Evolutionary conservation across 2,888 invertebrate genomes (phyloP).

Genomic region (Agrochola lota): DNA sequence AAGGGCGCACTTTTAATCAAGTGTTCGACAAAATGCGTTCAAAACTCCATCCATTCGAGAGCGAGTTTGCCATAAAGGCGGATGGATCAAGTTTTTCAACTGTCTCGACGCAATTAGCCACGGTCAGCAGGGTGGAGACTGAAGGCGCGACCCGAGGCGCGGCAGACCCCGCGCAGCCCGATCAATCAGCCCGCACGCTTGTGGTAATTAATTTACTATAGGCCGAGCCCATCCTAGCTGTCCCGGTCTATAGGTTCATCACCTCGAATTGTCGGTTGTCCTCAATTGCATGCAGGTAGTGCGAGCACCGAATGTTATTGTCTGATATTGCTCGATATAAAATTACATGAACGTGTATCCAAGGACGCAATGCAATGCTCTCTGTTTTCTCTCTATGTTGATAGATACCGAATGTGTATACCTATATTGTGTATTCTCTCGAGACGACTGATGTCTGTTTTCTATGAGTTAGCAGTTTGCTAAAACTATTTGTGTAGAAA

Average conservation of each 20-base stretch:
- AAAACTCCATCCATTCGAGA: slow-evolving; percentile 66
- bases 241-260: slow-evolving; percentile 43
- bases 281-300: slow-evolving; percentile 64
- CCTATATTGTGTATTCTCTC: slow-evolving; percentile 11
- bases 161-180: slow-evolving; percentile 67
- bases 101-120: slow-evolving; percentile 78
- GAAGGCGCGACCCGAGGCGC: slow-evolving; percentile 75
- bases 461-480: slow-evolving; percentile 31
- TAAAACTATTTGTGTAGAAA: slow-evolving; percentile 23
- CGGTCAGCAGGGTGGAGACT: slow-evolving; percentile 74
- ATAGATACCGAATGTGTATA: slow-evolving; percentile 2
- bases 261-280: slow-evolving; percentile 62
- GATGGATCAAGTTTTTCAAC: slow-evolving; percentile 81
- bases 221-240: slow-evolving; percentile 56
- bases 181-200: slow-evolving; percentile 81
- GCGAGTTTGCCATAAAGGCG: slow-evolving; percentile 68
- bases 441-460: slow-evolving; percentile 31
- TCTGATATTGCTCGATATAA: slow-evolving; percentile 36
- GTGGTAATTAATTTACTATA: slow-evolving; percentile 81
- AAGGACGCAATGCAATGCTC: slow-evolving; percentile 22
- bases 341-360: slow-evolving; percentile 42
- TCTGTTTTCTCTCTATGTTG: slow-evolving; percentile 31
- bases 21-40: slow-evolving; percentile 67
- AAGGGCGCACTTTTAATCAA: slow-evolving; percentile 62
- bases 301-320: slow-evolving; percentile 46